These are phyloP conservation scores for Montipora efflorescens DNA, from an alignment of 64 coral and sea anemone species.

Conservation along the genomic window DNA sequence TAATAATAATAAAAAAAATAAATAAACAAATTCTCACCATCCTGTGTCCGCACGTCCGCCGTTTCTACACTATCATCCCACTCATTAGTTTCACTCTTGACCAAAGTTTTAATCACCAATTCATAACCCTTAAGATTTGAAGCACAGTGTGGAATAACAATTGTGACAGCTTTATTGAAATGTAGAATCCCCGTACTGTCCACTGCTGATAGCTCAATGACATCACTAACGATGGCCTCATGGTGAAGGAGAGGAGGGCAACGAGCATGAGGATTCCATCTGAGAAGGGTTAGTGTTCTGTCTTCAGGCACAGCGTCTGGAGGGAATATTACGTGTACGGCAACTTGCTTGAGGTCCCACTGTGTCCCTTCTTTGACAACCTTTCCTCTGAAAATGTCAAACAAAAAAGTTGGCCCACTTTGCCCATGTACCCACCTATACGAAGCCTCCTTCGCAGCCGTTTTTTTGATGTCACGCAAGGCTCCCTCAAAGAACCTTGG, in stretches of 20 bases:
- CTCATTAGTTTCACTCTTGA: neutral
- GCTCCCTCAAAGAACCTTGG: too few relatives aligned
- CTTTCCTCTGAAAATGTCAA: neutral
- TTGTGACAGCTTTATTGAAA: neutral
- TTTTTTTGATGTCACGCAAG: too few relatives aligned
- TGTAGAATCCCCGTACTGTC: neutral
- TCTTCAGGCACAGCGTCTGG: neutral
- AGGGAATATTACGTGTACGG: neutral
- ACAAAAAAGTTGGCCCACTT: too few relatives aligned
- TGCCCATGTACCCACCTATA: too few relatives aligned
- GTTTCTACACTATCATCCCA: neutral
- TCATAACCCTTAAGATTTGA: conserved; percentile 15
- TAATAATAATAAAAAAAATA: neutral
- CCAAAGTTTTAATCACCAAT: neutral
- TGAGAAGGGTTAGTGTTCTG: neutral
- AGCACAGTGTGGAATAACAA: conserved; percentile 10
- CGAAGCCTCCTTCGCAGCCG: too few relatives aligned
- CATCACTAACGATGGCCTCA: conserved; percentile 14
- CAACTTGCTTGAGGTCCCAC: neutral
- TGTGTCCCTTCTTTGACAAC: neutral
- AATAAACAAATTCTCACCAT: neutral
- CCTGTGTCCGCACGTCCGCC: neutral
- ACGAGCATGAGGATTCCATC: neutral
- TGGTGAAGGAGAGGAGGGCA: neutral
- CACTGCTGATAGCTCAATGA: neutral